These are phyloP conservation scores for Neodiprion virginianus DNA, from an alignment of 1,140 invertebrate genomes.

Conservation along the genomic window DNA sequence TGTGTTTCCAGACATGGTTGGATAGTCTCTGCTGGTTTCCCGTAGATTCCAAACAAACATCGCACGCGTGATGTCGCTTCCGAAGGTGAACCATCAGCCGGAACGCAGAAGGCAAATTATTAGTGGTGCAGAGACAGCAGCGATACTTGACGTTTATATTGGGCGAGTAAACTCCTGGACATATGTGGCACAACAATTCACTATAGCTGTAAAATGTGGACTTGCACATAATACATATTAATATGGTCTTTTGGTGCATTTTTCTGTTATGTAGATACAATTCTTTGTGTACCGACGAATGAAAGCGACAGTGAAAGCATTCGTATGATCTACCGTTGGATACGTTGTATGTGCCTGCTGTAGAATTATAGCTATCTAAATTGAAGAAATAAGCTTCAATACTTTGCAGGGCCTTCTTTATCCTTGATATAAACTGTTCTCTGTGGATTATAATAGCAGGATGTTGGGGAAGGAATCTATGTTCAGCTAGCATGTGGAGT, in stretches of 20 bases:
- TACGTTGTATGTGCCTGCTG: constrained; percentile 60
- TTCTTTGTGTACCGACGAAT: constrained; percentile 79
- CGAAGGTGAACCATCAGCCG: constrained; percentile 84
- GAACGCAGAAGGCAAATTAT: constrained; percentile 81
- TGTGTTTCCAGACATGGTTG: constrained; percentile 89
- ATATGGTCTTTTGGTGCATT: constrained; percentile 81
- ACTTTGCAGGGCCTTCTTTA: constrained; percentile 70
- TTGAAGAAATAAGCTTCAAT: constrained; percentile 73
- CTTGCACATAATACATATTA: constrained; percentile 85
- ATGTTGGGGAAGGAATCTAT: constrained; percentile 73
- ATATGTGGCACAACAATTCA: constrained; percentile 83
- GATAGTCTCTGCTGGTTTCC: constrained; percentile 79
- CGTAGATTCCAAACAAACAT: constrained; percentile 83
- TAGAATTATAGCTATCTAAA: constrained; percentile 71
- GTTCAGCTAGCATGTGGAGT: constrained; percentile 78
- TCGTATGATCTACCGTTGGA: constrained; percentile 71
- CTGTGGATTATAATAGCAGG: constrained; percentile 55
- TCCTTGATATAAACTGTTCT: constrained; percentile 71
- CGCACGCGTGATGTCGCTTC: constrained; percentile 82
- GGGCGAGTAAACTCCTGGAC: constrained; percentile 76
- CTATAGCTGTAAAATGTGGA: constrained; percentile 85
- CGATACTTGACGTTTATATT: constrained; percentile 71
- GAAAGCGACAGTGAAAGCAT: constrained; percentile 83
- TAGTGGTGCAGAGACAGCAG: constrained; percentile 77
- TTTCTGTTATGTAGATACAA: constrained; percentile 83